Conservation (phyloP, 37 sponge, comb jelly and placozoan species). For the Cladorhizidae sp. region DNA sequence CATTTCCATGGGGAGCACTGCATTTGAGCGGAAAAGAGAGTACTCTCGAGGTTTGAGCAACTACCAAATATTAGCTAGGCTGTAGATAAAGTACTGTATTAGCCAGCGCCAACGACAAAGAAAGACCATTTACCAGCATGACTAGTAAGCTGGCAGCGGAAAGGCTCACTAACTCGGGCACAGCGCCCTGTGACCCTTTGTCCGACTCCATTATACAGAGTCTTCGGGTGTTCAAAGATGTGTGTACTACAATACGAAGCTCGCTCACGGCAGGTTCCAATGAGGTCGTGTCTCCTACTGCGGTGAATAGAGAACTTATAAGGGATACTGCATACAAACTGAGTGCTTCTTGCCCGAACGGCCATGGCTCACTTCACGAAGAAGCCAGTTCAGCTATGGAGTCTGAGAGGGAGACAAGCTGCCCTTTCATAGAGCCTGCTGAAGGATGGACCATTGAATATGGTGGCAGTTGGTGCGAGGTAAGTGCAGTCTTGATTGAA, state of each 20-base stretch:
- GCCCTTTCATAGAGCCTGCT: slow-evolving; percentile 68
- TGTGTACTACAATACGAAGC: slow-evolving; percentile 54
- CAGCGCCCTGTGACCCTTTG: too few species aligned
- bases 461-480: slow-evolving; percentile 40
- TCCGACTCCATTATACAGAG: slow-evolving; percentile 24
- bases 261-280: slow-evolving; percentile 56
- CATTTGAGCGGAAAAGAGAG: too few species aligned
- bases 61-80: too few species aligned
- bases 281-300: slow-evolving; percentile 57
- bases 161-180: too few species aligned
- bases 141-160: too few species aligned
- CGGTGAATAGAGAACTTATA: slow-evolving; percentile 29
- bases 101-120: too few species aligned
- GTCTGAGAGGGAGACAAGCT: not conserved
- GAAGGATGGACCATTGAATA: slow-evolving; percentile 74
- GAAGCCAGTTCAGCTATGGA: not conserved
- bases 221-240: slow-evolving; percentile 64
- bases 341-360: slow-evolving; percentile 5
- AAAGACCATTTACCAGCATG: not conserved
- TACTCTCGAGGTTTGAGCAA: too few species aligned
- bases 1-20: too few species aligned
- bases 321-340: not conserved
- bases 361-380: not conserved
- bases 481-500: not conserved
- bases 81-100: too few species aligned